Base-by-base conservation (phyloP, 2,888 invertebrate species). In the Phyllotreta cruciferae region DNA sequence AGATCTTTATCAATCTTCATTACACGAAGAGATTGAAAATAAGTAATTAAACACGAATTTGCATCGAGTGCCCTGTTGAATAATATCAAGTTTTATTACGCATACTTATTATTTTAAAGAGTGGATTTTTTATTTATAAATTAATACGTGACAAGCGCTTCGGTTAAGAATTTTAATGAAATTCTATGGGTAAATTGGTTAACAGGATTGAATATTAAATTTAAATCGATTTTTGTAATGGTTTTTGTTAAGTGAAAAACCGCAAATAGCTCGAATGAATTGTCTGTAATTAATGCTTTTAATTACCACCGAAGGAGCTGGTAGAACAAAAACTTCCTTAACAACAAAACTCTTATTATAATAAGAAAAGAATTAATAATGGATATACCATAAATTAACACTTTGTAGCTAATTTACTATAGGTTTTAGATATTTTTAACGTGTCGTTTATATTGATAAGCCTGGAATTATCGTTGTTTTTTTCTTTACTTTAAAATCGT, bases 1-100 rank as follows among this genome's bases (percentile, higher is more conserved):
- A 66, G 66, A 70, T 69, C 60, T 67, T 69, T 69, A 70, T 70
- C 68, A 61, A 61, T 11, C 24, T 52, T 52, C 60, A 68, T 67
- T 69, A 67, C 64, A 47, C 53, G 49, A 55, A 63, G 39, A 58
- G 61, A 63, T 63, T 52, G 60, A 52, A 52, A 52, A 60, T 60
- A 24, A 60, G 60, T 60, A 52, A 60, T 60, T 60, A 52, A 52
- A 60, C 41, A 60, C 42, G 53, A 53, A 60, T 60, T 60, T 60
- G 60, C 60, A 60, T 60, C 11, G 42, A 60, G 50, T 50, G 58
- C 54, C 41, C 10, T 35, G 34, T 42, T 13, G 34, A 50, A 38
- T 50, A 58, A 58, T 50, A 41, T 41, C 50, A 13, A 41, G 49
- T 57, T 57, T 57, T 11, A 47, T 14, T 57, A 57, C 39, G 49